Evolutionary conservation across 2,888 invertebrate species (phyloP).

Genomic region (Poecilus cupreus): DNA sequence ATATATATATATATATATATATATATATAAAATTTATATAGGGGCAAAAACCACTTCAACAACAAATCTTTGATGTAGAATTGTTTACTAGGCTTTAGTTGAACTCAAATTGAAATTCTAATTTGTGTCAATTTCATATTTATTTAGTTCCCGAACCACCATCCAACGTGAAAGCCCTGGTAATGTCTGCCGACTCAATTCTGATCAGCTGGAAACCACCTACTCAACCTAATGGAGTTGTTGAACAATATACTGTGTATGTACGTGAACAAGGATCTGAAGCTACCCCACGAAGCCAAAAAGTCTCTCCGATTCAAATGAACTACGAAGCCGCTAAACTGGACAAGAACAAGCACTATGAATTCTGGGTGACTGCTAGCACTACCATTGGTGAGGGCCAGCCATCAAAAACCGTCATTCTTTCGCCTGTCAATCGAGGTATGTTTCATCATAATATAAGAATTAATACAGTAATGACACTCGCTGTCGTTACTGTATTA

Average conservation of each 20-base stretch:
- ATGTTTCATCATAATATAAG: no score
- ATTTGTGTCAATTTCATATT: conserved; percentile 49
- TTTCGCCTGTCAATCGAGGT: conserved; percentile 90
- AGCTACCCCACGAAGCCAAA: conserved; percentile 82
- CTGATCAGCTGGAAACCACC: conserved; percentile 96
- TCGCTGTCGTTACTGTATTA: no score
- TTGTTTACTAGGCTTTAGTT: not conserved
- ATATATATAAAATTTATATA: no score
- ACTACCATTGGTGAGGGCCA: conserved; percentile 96
- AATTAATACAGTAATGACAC: no score
- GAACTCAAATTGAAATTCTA: no score
- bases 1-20: no score
- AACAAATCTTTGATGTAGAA: no score
- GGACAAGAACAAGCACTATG: conserved; percentile 87
- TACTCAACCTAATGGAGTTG: conserved; percentile 92
- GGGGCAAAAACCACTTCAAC: no score
- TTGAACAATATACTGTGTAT: conserved; percentile 95
- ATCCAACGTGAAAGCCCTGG: conserved; percentile 92
- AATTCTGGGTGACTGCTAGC: conserved; percentile 96
- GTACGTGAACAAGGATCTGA: conserved; percentile 78
- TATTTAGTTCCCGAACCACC: conserved; percentile 92
- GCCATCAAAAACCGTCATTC: conserved; percentile 89
- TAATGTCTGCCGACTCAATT: conserved; percentile 93
- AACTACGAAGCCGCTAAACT: conserved; percentile 91
- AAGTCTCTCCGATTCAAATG: conserved; percentile 68